Base-by-base conservation (phyloP, 2,888 invertebrate genomes). In the Pterostichus madidus region DNA sequence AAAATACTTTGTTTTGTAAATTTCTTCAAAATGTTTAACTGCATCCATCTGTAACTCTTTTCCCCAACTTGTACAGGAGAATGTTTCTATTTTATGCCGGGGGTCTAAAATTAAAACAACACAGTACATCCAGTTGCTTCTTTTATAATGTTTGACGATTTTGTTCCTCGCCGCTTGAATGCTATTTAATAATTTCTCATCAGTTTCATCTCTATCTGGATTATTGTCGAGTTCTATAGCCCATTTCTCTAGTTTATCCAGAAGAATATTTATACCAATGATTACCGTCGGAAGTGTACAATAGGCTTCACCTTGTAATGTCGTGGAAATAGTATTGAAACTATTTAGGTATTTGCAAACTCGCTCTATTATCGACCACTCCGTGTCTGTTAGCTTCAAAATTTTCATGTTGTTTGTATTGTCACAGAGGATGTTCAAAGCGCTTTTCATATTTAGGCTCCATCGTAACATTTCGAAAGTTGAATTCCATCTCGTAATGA, bases 101-200 rank as follows among this genome's bases (percentile, higher is more conserved):
- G 85, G 85, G 75, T 85, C 85, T 35, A 85, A 83, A 24, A 85
- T 85, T n/a, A 86, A 80, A 31, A 80, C 83, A 64, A 80, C 73
- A 73, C 85, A 84, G 49, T 85, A 85, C 10, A 85, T 84, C 85
- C 84, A 85, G 56, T 85, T 85, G 17, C 83, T 84, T 78, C 52
- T 83, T 11, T 59, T 53, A 49, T 84, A 84, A 49, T 84, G 82
- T 83, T 83, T 84, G 4, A 84, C 15, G 56, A 83, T 84, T 80
- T 83, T 86, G 64, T 85, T 84, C 52, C 85, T 73, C 35, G 84
- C 84, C 49, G 77, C 83, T 84, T 85, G 85, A 78, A 85, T 84
- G 52, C 77, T 84, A 13, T 83, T 44, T 59, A 86, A 80, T 5
- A 86, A 73, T 49, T 75, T 82, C 75, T 84, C 84, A 71, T 86